Percentiles rank a stretch among this genome's conserved stretches.
These are phyloP conservation scores for crab-eating macaque (Macaca fascicularis) DNA, from an alignment of 2,113 vertebrate species.

Conservation along the genomic window DNA sequence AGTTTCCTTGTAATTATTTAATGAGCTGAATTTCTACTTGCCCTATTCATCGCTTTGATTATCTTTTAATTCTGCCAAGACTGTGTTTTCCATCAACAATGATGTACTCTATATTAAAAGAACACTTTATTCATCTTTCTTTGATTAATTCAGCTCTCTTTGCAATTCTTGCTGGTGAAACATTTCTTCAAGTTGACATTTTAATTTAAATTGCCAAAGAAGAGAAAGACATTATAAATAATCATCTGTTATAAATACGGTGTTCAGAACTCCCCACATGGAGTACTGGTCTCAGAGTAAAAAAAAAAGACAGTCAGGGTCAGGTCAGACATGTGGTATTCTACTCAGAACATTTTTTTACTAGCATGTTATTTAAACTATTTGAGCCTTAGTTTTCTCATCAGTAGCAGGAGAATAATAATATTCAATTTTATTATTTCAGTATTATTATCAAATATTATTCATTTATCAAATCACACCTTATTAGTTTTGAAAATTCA, in stretches of 20 bases:
- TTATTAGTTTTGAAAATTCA: not conserved
- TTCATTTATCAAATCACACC: too few species aligned
- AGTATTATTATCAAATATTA: too few species aligned
- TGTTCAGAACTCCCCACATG: not conserved
- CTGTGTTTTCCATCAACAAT: not conserved
- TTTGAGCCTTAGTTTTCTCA: not conserved
- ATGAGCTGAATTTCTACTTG: not conserved
- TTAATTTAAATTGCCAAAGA: conserved; percentile 30
- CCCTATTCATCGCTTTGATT: not conserved
- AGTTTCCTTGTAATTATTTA: not conserved
- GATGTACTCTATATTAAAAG: not conserved
- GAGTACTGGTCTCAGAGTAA: not conserved
- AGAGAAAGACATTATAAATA: conserved; percentile 20
- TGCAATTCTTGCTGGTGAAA: not conserved
- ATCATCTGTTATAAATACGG: not conserved
- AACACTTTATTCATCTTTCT: not conserved
- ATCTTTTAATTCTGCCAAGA: not conserved
- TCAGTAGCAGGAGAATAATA: not conserved
- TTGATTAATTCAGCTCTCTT: not conserved
- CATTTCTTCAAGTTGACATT: conserved; percentile 9
- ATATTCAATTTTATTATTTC: not conserved
- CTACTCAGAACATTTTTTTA: not conserved
- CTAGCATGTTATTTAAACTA: not conserved
- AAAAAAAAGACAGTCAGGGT: not conserved
- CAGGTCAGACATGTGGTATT: not conserved